Conservation (phyloP, 2,797 vertebrate species). For the Gymnocypris eckloni region DNA sequence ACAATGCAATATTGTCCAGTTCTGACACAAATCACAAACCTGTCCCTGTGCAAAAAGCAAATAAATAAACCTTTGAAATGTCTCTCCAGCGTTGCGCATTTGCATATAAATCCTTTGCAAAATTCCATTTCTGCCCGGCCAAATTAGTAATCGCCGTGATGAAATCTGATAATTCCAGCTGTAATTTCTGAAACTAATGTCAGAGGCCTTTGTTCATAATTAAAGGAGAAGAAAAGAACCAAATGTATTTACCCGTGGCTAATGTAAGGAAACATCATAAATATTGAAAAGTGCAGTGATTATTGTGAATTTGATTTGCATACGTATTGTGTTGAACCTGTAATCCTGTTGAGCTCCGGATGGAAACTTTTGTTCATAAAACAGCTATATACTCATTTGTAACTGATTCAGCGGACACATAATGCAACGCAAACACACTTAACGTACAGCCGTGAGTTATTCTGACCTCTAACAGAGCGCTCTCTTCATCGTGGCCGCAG, state of each 20-base stretch:
- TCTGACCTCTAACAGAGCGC: background rate
- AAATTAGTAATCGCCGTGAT: constrained; percentile 79
- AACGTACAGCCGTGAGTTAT: constrained; percentile 44
- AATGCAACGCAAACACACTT: constrained; percentile 66
- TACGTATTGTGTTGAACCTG: constrained; percentile 82
- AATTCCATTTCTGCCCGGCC: constrained; percentile 76
- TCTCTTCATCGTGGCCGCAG: constrained; percentile 57
- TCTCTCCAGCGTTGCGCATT: constrained; percentile 67
- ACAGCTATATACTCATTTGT: constrained; percentile 65
- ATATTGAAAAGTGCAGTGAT: constrained; percentile 83
- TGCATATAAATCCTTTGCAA: constrained; percentile 76
- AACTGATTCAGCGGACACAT: constrained; percentile 72
- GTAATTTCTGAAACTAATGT: constrained; percentile 81
- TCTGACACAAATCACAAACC: constrained; percentile 35
- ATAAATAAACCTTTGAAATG: constrained; percentile 48
- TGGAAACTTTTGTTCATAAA: background rate
- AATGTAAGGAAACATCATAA: constrained; percentile 81
- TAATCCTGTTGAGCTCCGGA: constrained; percentile 54
- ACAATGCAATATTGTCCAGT: background rate
- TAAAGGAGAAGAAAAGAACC: constrained; percentile 75
- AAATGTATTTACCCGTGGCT: constrained; percentile 77
- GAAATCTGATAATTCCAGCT: constrained; percentile 77
- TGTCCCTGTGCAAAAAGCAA: constrained; percentile 58
- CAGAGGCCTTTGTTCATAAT: constrained; percentile 75
- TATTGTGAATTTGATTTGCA: constrained; percentile 82